Percentiles rank a stretch among this genome's conserved stretches.
phyloP scores from a whole-genome alignment of 2,113 vertebrate species.

The Clarias gariepinus region DNA sequence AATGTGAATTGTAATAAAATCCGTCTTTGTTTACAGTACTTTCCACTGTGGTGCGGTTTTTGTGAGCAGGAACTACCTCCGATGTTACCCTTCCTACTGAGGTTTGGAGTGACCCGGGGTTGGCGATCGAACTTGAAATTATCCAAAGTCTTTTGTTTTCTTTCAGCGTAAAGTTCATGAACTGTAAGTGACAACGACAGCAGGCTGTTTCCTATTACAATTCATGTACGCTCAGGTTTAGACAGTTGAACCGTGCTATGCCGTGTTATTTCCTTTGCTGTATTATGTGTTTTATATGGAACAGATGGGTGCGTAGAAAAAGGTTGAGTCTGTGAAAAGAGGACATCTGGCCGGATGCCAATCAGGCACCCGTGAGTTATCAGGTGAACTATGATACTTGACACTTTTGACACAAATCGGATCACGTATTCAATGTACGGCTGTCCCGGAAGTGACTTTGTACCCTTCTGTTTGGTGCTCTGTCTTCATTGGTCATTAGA shows the following conservation, averaged over 20 bases:
- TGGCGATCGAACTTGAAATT: neutral
- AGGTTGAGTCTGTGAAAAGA: neutral
- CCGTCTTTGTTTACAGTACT: conserved; percentile 14
- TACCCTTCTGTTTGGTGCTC: neutral
- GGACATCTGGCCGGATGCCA: neutral
- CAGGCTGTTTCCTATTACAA: conserved; percentile 15
- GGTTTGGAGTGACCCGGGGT: neutral
- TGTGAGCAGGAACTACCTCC: neutral
- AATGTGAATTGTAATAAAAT: neutral
- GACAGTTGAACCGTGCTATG: neutral
- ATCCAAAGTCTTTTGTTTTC: conserved; percentile 10
- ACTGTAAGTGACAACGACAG: conserved; percentile 23
- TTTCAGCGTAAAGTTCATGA: neutral
- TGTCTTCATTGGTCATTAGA: neutral
- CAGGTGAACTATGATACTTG: neutral
- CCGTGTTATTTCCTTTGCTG: conserved; percentile 10
- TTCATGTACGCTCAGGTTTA: neutral
- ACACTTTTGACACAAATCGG: neutral
- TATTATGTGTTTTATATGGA: conserved; percentile 15
- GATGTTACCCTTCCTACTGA: neutral
- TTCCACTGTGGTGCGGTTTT: neutral
- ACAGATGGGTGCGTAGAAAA: conserved; percentile 9
- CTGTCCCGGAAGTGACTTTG: neutral
- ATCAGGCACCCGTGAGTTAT: neutral
- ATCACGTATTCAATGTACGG: neutral